Evolutionary conservation across 2,113 vertebrate species (phyloP).

Genomic region (Corydoras maculifer): DNA sequence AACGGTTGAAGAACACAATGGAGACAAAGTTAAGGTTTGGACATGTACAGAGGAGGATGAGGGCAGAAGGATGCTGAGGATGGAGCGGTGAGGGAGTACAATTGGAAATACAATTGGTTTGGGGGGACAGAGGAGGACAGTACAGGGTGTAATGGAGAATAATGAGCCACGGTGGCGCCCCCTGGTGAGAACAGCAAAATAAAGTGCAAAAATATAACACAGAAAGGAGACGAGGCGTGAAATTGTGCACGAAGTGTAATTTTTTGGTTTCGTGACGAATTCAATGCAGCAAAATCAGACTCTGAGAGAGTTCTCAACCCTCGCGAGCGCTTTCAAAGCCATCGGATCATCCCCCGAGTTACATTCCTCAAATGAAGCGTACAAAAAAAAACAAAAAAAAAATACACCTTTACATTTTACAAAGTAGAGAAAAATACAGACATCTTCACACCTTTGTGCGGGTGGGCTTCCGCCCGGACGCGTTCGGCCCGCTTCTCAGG

Average conservation of each 20-base stretch:
- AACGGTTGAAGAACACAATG: too few species aligned
- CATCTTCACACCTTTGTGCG: slow-evolving; percentile 46
- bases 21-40: too few species aligned
- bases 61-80: too few species aligned
- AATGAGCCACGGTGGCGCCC: too few species aligned
- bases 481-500: slow-evolving; percentile 4
- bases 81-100: too few species aligned
- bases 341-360: slow-evolving; percentile 32
- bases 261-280: neutral
- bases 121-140: too few species aligned
- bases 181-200: neutral
- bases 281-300: slow-evolving; percentile 58
- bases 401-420: slow-evolving; percentile 39
- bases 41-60: too few species aligned
- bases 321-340: slow-evolving; percentile 34
- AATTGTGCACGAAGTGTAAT: neutral
- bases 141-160: too few species aligned
- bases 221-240: neutral
- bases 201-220: neutral
- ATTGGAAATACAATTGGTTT: too few species aligned
- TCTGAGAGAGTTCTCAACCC: slow-evolving; percentile 36
- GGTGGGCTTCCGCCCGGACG: slow-evolving; percentile 24
- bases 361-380: slow-evolving; percentile 51
- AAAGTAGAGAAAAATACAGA: slow-evolving; percentile 48
- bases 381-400: slow-evolving; percentile 21